These are phyloP conservation scores for Selene dorsalis DNA, from an alignment of 2,797 vertebrate genomes.

Conservation along the genomic window DNA sequence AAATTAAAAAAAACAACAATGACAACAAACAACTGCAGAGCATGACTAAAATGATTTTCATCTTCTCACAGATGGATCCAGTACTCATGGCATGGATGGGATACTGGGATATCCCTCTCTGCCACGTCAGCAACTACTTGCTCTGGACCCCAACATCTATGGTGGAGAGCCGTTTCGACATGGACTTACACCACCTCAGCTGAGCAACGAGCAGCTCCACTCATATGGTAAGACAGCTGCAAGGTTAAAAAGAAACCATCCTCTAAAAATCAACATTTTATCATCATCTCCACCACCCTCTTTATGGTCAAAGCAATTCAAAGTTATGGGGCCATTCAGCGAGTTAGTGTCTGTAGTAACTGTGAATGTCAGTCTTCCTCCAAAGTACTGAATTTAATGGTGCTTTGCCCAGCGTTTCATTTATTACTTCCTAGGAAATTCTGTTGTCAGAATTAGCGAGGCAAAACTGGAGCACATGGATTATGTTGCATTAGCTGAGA, in stretches of 20 bases:
- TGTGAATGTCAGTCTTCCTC: neutral
- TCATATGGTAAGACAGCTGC: slow-evolving; percentile 86
- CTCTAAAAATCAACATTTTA: neutral
- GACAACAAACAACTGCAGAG: neutral
- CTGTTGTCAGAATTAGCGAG: neutral
- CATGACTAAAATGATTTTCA: slow-evolving; percentile 23
- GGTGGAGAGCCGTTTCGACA: slow-evolving; percentile 89
- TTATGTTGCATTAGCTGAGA: neutral
- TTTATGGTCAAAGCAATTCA: slow-evolving; percentile 1
- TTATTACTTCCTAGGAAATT: slow-evolving; percentile 3
- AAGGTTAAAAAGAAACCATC: neutral
- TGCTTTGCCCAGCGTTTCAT: neutral
- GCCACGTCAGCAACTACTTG: slow-evolving; percentile 88
- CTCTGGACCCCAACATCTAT: slow-evolving; percentile 90
- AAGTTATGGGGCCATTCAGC: neutral
- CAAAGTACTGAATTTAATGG: neutral
- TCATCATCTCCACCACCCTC: neutral
- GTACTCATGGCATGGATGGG: slow-evolving; percentile 89
- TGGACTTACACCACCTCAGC: slow-evolving; percentile 90
- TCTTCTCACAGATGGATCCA: slow-evolving; percentile 83
- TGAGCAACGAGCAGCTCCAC: slow-evolving; percentile 89
- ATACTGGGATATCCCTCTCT: slow-evolving; percentile 88
- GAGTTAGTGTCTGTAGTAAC: neutral
- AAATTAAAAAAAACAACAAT: neutral
- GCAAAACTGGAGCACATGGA: neutral